Base-by-base conservation (phyloP, 2,113 vertebrate species). In the Tretioscincus oriximinensis region DNA sequence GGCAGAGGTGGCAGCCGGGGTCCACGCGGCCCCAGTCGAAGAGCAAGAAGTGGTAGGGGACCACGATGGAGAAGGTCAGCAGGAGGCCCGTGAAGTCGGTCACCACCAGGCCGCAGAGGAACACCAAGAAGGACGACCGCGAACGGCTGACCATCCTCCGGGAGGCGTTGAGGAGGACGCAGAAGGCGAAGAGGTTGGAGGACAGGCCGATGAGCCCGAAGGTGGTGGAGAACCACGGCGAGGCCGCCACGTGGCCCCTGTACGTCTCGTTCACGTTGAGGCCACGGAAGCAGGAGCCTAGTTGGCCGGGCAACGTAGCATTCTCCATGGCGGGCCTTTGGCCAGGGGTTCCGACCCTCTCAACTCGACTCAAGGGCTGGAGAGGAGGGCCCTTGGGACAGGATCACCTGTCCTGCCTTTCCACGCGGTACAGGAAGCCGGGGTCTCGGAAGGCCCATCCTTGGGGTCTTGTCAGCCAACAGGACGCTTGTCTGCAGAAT, bases 51-150 rank as follows among this genome's bases (percentile, higher is more conserved):
- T 97, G 96, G 85, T 96, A 98, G 20, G 97, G 89, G 54, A 97
- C 84, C n/a, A 99, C 97, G 4, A 99, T 95, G 0, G 83, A 89
- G 2, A 97, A 96, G 0, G 98, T 98, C 82, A 97, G 90, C 88
- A 98, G 91, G 76, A 99, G 95, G n/a, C 98, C 98, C 94, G 96
- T 91, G 89, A 98, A 96, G 91, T 99, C 98, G 0, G 98, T 99
- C 82, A 97, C 88, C 51, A 99, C 98, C 83, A 99, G 93, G 72
- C 97, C 97, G 0, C 96, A 95, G 24, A 99, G 96, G 85, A 99
- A 95, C 84, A 97, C 92, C 22, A 99, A 96, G 90, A 99, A 99
- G 78, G 96, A 97, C 24, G 98, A 97, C 2, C 97, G 95, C 0
- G 96, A 87, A 0, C 89, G 87, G 68, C 92, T 95, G 24, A 88